Base-by-base conservation (phyloP, 2,888 invertebrate genomes). In the Tribolium freemani region DNA sequence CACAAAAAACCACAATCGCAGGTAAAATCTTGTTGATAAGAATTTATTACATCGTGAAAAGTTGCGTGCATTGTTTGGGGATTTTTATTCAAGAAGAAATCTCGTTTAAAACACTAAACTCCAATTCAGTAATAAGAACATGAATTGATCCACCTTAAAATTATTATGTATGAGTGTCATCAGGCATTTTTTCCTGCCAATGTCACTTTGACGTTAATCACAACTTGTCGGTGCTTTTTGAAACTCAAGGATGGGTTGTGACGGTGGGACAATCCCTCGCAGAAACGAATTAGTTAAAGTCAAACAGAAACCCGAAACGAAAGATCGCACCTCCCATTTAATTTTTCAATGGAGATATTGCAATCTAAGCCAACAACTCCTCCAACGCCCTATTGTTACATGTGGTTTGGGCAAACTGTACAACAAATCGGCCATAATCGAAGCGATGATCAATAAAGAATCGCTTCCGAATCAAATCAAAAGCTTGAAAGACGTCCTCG, bases 261-360 rank as follows among this genome's bases (percentile, higher is more conserved):
- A 94, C 85, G 94, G 94, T 80, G 94, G 94, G 78, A 93, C 93
- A 10, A 94, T 94, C 82, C 93, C 94, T 0, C 89, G 89, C 78
- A 84, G 94, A 72, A 93, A 92, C 83, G 94, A 94, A 85, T 85
- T 93, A 20, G 93, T 94, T 0, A 87, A 88, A 81, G 89, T 89
- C 1, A 93, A 92, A 84, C 92, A 93, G 86, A 93, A 92, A 83
- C 90, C 90, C 30, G 93, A 93, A 87, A 89, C 91, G 95, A 97
- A 98, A 93, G 98, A 98, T 84, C 98, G 97, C 88, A 94, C 95
- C 84, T 93, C 98, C 0, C 97, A 97, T 83, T 88, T 96, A 53
- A 93, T 94, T 26, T 97, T 96, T 80, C 95, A 95, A 82, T 99
- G 99, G 99, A 91, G 93, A 71, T 96, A 96, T 85, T 99, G 99